A percentile compares a stretch with the other conserved stretches of the same genome.
Conservation (phyloP, 1,140 invertebrate genomes). For the Sycophila sp. region DNA sequence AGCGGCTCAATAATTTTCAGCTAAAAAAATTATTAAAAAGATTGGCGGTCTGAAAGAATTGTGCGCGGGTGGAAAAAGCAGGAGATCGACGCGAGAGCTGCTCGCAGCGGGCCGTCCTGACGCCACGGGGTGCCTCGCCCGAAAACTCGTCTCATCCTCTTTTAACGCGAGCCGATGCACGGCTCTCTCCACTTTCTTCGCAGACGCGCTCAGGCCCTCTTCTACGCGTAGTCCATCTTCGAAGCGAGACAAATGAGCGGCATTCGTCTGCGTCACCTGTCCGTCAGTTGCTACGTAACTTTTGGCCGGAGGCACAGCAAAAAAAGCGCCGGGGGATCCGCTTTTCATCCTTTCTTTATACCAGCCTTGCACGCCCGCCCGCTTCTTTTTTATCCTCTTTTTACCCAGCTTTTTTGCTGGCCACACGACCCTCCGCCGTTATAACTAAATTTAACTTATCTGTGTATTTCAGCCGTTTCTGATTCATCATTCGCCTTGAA, state of each 20-base stretch:
- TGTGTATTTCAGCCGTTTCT: neutral
- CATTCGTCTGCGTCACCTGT: slow-evolving; percentile 67
- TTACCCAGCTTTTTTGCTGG: neutral
- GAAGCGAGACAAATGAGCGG: slow-evolving; percentile 66
- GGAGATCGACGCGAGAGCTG: neutral
- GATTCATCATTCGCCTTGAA: neutral
- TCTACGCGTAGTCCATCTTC: slow-evolving; percentile 45
- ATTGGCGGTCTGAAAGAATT: neutral
- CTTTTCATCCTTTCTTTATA: slow-evolving; percentile 13
- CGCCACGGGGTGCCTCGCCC: slow-evolving; percentile 1
- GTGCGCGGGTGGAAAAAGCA: neutral
- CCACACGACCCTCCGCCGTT: too few species aligned
- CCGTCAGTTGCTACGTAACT: slow-evolving; percentile 61
- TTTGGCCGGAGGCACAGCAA: too few species aligned
- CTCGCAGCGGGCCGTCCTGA: neutral
- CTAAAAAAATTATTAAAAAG: too few species aligned
- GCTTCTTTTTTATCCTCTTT: neutral
- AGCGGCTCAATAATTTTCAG: too few species aligned
- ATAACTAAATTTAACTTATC: slow-evolving; percentile 2
- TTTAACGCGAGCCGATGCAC: neutral
- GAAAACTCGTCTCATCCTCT: slow-evolving; percentile 9
- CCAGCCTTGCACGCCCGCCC: neutral
- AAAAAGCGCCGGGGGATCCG: slow-evolving; percentile 26
- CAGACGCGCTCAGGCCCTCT: neutral
- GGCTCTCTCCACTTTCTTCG: neutral